phyloP scores from a whole-genome alignment of 2,888 invertebrate species.

The Teinopalpus imperialis region DNA sequence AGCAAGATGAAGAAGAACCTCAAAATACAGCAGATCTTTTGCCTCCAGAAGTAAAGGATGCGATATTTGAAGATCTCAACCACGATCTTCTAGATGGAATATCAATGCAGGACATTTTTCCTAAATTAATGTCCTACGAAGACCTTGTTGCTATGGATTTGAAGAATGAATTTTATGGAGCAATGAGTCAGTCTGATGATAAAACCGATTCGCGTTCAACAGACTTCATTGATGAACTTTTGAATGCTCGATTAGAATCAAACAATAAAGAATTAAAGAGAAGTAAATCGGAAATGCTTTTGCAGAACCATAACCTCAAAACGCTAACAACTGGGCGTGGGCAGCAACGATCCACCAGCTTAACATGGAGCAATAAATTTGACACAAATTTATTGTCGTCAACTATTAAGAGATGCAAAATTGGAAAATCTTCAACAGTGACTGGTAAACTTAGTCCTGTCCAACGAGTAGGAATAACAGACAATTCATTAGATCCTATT shows the following conservation, averaged over 20 bases:
- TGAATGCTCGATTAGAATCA: slow-evolving; percentile 75
- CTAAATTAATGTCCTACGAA: slow-evolving; percentile 86
- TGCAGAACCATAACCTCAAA: slow-evolving; percentile 74
- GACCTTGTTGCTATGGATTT: slow-evolving; percentile 84
- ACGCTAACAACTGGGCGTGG: slow-evolving; percentile 76
- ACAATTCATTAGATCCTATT: slow-evolving; percentile 58
- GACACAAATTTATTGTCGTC: slow-evolving; percentile 82
- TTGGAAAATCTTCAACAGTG: slow-evolving; percentile 70
- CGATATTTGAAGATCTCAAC: slow-evolving; percentile 92
- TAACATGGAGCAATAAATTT: slow-evolving; percentile 87
- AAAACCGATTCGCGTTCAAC: slow-evolving; percentile 76
- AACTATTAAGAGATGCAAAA: slow-evolving; percentile 86
- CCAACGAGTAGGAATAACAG: slow-evolving; percentile 53
- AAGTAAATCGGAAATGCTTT: slow-evolving; percentile 85
- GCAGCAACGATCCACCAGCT: slow-evolving; percentile 85
- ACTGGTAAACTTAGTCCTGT: slow-evolving; percentile 71
- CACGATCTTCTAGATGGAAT: slow-evolving; percentile 92
- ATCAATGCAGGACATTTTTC: slow-evolving; percentile 93
- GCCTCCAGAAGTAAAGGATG: slow-evolving; percentile 93
- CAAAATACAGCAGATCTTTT: slow-evolving; percentile 90
- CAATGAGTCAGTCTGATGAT: slow-evolving; percentile 67
- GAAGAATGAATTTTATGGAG: slow-evolving; percentile 82
- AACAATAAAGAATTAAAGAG: slow-evolving; percentile 82
- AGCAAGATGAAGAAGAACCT: slow-evolving; percentile 88
- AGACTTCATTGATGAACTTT: slow-evolving; percentile 80